Evolutionary conservation across 2,113 vertebrate species (phyloP), one percentile per base, ranked within the genome.

Genomic region (Eubucco bourcierii): DNA sequence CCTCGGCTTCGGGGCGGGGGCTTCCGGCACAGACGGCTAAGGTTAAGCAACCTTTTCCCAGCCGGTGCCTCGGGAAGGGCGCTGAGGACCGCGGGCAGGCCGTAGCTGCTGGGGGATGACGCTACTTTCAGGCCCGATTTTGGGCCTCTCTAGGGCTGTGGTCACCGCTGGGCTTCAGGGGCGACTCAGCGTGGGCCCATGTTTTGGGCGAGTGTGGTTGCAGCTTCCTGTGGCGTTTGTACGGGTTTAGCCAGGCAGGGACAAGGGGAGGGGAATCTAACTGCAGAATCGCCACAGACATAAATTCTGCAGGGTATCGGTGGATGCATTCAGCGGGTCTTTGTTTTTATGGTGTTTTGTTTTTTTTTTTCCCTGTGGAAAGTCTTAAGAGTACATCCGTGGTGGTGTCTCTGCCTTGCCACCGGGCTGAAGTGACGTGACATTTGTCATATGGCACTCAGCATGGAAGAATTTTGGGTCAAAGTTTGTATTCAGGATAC

Each of bases 131-230:
- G 78, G 18, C 7, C 25, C 4, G 9, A 15, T 4, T 20, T 31
- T 13, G 1, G 47, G 50, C 50, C 50, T 4, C 10, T 11, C 15
- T 12, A 46, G 24, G 13, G 7, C n/a, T 2, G 6, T 8, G 52
- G 6, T 18, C 5, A 3, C 14, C 15, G 21, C 9, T 6, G 12
- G 31, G 23, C 23, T 53, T 34, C 55, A 9, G 37, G 17, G 44
- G 27, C 8, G 5, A 13, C 19, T 23, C 50, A 37, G 24, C 16
- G 39, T 7, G 55, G 13, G 17, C 7, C 31, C 4, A 4, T 3
- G 27, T 21, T 15, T 9, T 2, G 2, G 19, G 18, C 31, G 4
- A 13, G 31, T 0, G 68, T 5, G 72, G 0, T 8, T 10, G 33
- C 80, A 3, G 1, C 15, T 11, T 11, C 27, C 27, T 4, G 24